Evolutionary conservation across 92 coral and sea anemone genomes (phyloP), one percentile per base, ranked within the genome.

Genomic region (Paragorgia papillata): DNA sequence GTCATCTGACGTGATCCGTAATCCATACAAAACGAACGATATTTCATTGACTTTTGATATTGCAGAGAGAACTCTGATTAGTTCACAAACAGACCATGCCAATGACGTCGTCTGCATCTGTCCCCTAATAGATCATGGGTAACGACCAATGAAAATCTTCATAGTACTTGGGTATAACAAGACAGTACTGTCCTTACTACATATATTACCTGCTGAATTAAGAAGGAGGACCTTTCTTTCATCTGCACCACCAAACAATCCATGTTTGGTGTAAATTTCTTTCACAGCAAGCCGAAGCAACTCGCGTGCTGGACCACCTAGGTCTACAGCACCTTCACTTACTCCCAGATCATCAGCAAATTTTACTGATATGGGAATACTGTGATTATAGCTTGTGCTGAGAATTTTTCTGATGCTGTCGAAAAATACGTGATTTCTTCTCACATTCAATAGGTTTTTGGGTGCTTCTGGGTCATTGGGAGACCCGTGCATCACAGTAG

Each of bases 251-350:
- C 57, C 40, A 57, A 69, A 69, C 58, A 66, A 3, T 48, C 58
- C 57, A 44, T 14, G 39, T 43, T 49, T 69, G 35, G 30, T 3
- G 44, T 46, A 53, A 33, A 49, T 49, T 69, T 69, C 76, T 28
- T 46, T 49, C 24, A 69, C 57, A 57, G 62, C 76, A 43, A 69
- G 60, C 4, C 76, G 61, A 57, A 40, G 57, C 41, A 69, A 69
- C 44, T 69, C 76, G 32, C 76, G 53, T 24, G 76, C 57, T 21
- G 76, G n/a, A n/a, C n/a, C n/a, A n/a, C n/a, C n/a, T n/a, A n/a
- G n/a, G n/a, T n/a, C n/a, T n/a, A n/a, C n/a, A 46, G 76, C 79
- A 30, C 79, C 79, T 57, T 73, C 79, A 73, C 79, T 73, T 19
- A 34, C 40, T 41, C 79, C 79, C 19, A 54, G 50, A 6, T 73